These are phyloP conservation scores for Polyommatus icarus DNA, from an alignment of 2,888 invertebrate species.

Conservation along the genomic window DNA sequence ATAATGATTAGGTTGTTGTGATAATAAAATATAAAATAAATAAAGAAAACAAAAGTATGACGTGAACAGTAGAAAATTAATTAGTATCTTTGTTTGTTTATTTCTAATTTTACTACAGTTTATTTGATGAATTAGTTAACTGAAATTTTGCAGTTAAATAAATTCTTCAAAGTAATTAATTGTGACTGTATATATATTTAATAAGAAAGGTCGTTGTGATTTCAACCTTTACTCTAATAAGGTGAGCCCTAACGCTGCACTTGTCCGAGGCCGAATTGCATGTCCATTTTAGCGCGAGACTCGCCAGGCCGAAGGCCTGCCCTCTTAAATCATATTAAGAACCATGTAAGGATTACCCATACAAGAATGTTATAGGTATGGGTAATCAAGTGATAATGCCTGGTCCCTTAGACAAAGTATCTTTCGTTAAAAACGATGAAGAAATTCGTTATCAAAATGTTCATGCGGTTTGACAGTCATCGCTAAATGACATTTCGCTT, in stretches of 20 bases:
- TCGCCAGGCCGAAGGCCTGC: slow-evolving; percentile 45
- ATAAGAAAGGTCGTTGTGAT: slow-evolving; percentile 34
- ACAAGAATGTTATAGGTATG: not conserved
- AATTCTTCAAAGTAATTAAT: not conserved
- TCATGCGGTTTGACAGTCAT: too few species aligned
- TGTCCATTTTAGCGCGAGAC: slow-evolving; percentile 45
- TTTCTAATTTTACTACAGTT: not conserved
- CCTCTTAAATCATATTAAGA: slow-evolving; percentile 8
- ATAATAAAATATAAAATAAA: not conserved
- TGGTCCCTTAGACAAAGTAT: too few species aligned
- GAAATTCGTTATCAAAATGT: too few species aligned
- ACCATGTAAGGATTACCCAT: not conserved
- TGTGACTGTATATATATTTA: not conserved
- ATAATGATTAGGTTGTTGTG: not conserved
- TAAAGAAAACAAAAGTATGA: too few species aligned
- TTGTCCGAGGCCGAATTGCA: slow-evolving; percentile 43
- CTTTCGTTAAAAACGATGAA: too few species aligned
- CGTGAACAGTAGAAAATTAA: too few species aligned
- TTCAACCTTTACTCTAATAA: slow-evolving; percentile 50
- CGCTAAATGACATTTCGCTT: too few species aligned
- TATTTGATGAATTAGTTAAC: not conserved
- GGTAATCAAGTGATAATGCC: too few species aligned
- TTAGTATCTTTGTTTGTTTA: not conserved
- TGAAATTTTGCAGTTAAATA: not conserved
- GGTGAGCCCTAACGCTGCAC: slow-evolving; percentile 37